These are phyloP conservation scores for Aphelinus certus DNA, from an alignment of 1,140 invertebrate genomes.

Conservation along the genomic window DNA sequence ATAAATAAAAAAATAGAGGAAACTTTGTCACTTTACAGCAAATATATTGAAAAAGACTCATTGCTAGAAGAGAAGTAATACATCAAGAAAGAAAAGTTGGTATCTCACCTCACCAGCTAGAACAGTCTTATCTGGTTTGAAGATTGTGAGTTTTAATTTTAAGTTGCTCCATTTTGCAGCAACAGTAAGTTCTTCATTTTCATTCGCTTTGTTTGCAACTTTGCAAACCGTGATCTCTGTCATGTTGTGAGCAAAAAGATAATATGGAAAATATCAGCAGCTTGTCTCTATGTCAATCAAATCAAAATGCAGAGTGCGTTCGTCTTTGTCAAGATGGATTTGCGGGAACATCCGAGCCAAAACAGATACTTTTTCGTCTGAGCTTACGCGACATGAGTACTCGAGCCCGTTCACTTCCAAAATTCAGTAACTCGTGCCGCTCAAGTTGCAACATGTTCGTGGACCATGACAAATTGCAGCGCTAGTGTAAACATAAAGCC, in stretches of 20 bases:
- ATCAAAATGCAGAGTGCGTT: too few relatives aligned
- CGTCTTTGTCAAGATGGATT: too few relatives aligned
- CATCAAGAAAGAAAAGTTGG: conserved; percentile 14
- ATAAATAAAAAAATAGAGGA: neutral
- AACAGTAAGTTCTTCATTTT: conserved; percentile 24
- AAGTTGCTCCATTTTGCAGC: conserved; percentile 10
- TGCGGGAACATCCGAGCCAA: too few relatives aligned
- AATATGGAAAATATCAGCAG: too few relatives aligned
- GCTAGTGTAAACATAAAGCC: too few relatives aligned
- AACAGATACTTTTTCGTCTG: too few relatives aligned
- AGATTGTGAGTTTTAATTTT: conserved; percentile 28
- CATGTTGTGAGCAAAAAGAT: conserved; percentile 1
- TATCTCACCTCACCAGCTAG: conserved; percentile 22
- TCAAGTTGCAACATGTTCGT: too few relatives aligned
- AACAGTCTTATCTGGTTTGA: conserved; percentile 15
- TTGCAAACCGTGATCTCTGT: conserved; percentile 16
- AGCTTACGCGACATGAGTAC: too few relatives aligned
- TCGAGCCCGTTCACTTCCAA: too few relatives aligned
- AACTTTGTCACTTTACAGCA: neutral
- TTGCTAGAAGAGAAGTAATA: neutral
- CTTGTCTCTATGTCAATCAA: too few relatives aligned
- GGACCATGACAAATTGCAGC: too few relatives aligned
- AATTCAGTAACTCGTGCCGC: too few relatives aligned
- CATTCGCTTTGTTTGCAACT: conserved; percentile 14
- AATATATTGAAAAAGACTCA: conserved; percentile 13